Percentiles rank a stretch among this genome's conserved stretches.
These are phyloP conservation scores for Mechanitis mazaeus DNA, from an alignment of 2,888 invertebrate species.

Conservation along the genomic window DNA sequence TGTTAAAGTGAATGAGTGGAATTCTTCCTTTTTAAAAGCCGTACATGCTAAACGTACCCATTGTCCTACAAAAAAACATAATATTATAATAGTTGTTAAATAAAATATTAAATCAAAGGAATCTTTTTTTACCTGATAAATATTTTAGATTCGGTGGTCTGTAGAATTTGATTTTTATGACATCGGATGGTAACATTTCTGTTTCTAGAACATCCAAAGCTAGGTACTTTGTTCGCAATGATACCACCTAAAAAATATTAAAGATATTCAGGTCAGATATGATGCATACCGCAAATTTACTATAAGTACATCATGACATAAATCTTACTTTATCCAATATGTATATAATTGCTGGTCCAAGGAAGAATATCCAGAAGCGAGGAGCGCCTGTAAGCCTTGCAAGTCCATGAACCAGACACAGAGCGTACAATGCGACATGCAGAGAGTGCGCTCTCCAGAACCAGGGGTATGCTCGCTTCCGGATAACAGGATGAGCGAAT, in stretches of 20 bases:
- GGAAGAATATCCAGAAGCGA: slow-evolving; percentile 95
- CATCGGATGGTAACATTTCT: slow-evolving; percentile 94
- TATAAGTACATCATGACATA: not conserved
- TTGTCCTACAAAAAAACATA: slow-evolving; percentile 77
- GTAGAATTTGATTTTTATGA: slow-evolving; percentile 95
- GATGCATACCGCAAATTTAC: not conserved
- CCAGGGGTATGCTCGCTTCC: slow-evolving; percentile 95
- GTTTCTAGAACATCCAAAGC: slow-evolving; percentile 95
- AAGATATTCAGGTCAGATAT: not conserved
- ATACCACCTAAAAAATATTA: slow-evolving; percentile 81
- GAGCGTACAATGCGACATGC: slow-evolving; percentile 89
- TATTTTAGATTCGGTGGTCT: slow-evolving; percentile 96
- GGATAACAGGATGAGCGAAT: slow-evolving; percentile 95
- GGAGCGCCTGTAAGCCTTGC: slow-evolving; percentile 94
- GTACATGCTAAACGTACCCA: slow-evolving; percentile 96
- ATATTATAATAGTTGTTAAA: not conserved
- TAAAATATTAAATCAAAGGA: not conserved
- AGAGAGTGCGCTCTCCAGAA: slow-evolving; percentile 96
- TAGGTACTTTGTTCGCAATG: slow-evolving; percentile 92
- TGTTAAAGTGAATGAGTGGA: slow-evolving; percentile 96
- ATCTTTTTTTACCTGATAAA: slow-evolving; percentile 75
- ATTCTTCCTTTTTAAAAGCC: slow-evolving; percentile 91
- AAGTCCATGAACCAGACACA: slow-evolving; percentile 92
- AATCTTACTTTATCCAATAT: slow-evolving; percentile 88
- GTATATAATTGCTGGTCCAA: slow-evolving; percentile 93